Conservation (phyloP, 2,113 vertebrate genomes). For the Monopterus albus region DNA sequence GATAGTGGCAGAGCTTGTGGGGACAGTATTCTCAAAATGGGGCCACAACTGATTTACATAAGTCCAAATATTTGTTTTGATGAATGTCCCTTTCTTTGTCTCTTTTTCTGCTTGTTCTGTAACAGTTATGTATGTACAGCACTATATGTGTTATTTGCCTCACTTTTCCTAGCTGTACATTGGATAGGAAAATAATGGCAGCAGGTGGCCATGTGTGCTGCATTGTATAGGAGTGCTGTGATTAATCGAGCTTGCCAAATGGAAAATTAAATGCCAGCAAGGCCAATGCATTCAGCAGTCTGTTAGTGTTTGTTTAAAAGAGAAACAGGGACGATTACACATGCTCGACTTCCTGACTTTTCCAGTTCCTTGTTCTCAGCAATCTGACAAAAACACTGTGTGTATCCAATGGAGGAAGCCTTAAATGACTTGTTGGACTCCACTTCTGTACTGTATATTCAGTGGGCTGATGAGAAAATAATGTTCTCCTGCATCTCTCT, state of each 20-base stretch:
- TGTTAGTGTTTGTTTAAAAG: slow-evolving; percentile 62
- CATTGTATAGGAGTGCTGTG: slow-evolving; percentile 70
- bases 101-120: slow-evolving; percentile 3
- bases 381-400: slow-evolving; percentile 47
- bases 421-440: slow-evolving; percentile 71
- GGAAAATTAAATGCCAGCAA: slow-evolving; percentile 74
- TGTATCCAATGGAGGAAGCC: slow-evolving; percentile 45
- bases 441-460: slow-evolving; percentile 23
- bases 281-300: slow-evolving; percentile 60
- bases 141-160: slow-evolving; percentile 6
- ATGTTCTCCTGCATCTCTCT: not conserved
- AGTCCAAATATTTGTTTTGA: slow-evolving; percentile 48
- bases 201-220: slow-evolving; percentile 65
- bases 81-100: slow-evolving; percentile 12
- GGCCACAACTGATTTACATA: slow-evolving; percentile 45
- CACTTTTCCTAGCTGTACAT: slow-evolving; percentile 47
- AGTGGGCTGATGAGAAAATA: slow-evolving; percentile 30
- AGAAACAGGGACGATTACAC: slow-evolving; percentile 57
- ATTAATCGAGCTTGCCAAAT: slow-evolving; percentile 83
- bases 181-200: slow-evolving; percentile 60
- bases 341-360: slow-evolving; percentile 68
- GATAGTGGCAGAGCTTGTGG: slow-evolving; percentile 65
- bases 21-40: slow-evolving; percentile 56
- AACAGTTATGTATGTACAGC: slow-evolving; percentile 14
- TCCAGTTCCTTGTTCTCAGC: slow-evolving; percentile 47